Evolutionary conservation across 2,797 vertebrate genomes (phyloP).

Genomic region (Florisuga fusca): DNA sequence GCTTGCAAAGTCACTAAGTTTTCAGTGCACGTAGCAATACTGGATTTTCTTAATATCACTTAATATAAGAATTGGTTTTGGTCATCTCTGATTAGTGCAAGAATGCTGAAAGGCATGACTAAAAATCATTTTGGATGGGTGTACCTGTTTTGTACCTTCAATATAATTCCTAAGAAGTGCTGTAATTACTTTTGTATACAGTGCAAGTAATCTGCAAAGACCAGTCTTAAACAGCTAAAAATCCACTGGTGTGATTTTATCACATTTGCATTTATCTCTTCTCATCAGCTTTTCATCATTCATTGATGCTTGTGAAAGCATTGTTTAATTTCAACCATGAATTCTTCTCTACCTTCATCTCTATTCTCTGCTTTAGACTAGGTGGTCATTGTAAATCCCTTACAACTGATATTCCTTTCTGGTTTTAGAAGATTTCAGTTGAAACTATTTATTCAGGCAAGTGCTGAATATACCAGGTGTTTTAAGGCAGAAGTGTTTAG

Average conservation of each 20-base stretch:
- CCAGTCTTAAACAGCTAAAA: not conserved
- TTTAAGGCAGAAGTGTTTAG: not conserved
- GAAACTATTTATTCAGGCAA: not conserved
- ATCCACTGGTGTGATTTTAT: too few relatives aligned
- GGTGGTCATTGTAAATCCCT: not conserved
- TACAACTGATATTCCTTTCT: not conserved
- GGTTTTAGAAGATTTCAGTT: not conserved
- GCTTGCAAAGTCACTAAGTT: not conserved
- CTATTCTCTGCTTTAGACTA: not conserved
- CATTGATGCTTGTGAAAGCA: not conserved
- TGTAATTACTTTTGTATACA: not conserved
- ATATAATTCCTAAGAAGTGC: not conserved
- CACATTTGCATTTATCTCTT: too few relatives aligned
- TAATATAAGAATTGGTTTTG: not conserved
- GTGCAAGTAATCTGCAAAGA: not conserved
- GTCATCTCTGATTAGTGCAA: not conserved
- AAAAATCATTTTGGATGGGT: not conserved
- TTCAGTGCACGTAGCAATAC: not conserved
- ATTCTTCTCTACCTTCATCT: not conserved
- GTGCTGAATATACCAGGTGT: not conserved
- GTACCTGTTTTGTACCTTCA: not conserved
- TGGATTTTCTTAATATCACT: not conserved
- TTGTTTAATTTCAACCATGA: not conserved
- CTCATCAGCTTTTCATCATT: not conserved
- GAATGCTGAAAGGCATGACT: not conserved